Conservation (phyloP, 2,797 vertebrate genomes). For the Chiloscyllium punctatum region DNA sequence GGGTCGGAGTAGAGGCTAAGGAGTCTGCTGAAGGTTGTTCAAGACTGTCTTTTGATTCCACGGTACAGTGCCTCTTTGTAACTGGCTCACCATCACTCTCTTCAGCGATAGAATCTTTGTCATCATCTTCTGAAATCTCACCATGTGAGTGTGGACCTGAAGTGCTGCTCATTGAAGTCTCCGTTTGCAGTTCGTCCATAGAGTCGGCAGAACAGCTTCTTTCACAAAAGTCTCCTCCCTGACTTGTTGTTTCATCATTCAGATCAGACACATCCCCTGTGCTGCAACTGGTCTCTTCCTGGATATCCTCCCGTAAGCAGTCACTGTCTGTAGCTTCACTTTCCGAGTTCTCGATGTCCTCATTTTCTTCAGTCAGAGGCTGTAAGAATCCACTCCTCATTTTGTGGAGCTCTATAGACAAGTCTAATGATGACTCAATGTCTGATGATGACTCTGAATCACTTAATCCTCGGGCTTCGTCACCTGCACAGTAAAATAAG, state of each 20-base stretch:
- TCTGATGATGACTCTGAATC: conserved; percentile 86
- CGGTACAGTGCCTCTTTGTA: neutral
- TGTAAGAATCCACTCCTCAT: conserved; percentile 45
- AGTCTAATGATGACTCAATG: conserved; percentile 63
- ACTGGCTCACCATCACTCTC: neutral
- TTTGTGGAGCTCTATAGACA: conserved; percentile 46
- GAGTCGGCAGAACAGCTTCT: conserved; percentile 85
- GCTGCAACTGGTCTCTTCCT: conserved; percentile 48
- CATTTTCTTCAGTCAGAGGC: conserved; percentile 41
- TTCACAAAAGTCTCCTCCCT: conserved; percentile 57
- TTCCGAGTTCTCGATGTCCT: conserved; percentile 43
- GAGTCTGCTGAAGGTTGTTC: conserved; percentile 60
- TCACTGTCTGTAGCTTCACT: conserved; percentile 43
- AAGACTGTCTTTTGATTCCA: conserved; percentile 53
- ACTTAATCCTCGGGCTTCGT: conserved; percentile 81
- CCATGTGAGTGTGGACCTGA: neutral
- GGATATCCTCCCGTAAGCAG: conserved; percentile 40
- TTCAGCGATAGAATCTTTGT: neutral
- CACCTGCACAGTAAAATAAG: conserved; percentile 62
- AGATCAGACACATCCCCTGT: conserved; percentile 81
- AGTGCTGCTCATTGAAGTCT: conserved; percentile 47
- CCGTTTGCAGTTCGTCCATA: conserved; percentile 81
- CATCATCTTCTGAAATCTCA: neutral
- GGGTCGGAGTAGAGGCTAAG: neutral
- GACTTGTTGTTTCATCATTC: conserved; percentile 59